Evolutionary conservation across 2,797 vertebrate species (phyloP).

Genomic region (Erethizon dorsatum): DNA sequence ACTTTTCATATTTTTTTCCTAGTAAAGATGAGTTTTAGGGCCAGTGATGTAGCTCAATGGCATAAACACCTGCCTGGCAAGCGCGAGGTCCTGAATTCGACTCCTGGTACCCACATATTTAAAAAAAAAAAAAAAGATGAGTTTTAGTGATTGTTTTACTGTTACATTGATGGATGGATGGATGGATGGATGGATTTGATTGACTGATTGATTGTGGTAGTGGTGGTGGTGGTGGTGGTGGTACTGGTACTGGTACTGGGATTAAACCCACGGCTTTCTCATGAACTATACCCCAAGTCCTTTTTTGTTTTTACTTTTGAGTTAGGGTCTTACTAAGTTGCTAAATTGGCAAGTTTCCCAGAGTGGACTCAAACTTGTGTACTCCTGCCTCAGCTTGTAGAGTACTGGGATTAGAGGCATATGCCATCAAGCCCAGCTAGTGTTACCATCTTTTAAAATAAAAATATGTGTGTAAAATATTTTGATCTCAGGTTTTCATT

Average conservation of each 20-base stretch:
- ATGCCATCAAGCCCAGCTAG: neutral
- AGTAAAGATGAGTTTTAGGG: too few species aligned
- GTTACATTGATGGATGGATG: neutral
- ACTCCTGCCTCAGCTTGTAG: neutral
- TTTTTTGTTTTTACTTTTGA: neutral
- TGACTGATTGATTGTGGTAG: neutral
- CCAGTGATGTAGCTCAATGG: too few species aligned
- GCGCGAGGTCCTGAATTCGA: too few species aligned
- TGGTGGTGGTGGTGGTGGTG: neutral
- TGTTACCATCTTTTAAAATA: constrained; percentile 1
- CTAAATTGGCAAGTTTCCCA: neutral
- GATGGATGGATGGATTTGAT: neutral
- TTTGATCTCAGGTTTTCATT: constrained; percentile 45
- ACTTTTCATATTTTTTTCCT: neutral
- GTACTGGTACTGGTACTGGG: neutral
- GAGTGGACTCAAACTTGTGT: neutral
- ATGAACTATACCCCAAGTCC: neutral
- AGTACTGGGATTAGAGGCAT: neutral
- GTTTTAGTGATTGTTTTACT: constrained; percentile 24
- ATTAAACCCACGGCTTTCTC: neutral
- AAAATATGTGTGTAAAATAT: neutral
- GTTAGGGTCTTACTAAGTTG: neutral
- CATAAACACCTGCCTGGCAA: too few species aligned
- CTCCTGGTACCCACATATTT: too few species aligned
- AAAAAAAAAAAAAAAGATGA: too few species aligned